Evolutionary conservation across 92 coral and sea anemone genomes (phyloP).

Genomic region (Zoanthus sansibaricus): DNA sequence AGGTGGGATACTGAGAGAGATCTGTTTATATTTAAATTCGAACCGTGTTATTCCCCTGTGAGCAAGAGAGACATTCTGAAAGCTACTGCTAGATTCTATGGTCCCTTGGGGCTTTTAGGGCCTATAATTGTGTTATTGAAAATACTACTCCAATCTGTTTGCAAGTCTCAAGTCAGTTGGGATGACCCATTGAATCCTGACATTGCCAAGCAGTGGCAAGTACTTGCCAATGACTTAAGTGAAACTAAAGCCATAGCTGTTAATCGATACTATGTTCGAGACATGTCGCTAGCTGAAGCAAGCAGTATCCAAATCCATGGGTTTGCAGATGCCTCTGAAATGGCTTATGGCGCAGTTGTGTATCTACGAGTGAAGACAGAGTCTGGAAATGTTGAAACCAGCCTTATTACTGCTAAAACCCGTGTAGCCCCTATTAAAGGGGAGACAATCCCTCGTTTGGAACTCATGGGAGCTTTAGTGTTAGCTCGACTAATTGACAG

Average conservation of each 20-base stretch:
- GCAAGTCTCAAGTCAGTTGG: conserved; percentile 57
- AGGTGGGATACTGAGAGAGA: conserved; percentile 50
- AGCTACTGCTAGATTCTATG: conserved; percentile 58
- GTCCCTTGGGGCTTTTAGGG: conserved; percentile 62
- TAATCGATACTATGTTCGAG: conserved; percentile 48
- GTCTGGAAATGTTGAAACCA: conserved; percentile 13
- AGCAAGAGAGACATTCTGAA: conserved; percentile 49
- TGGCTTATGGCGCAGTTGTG: conserved; percentile 66
- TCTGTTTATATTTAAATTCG: neutral
- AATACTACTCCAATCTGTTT: conserved; percentile 58
- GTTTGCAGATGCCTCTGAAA: conserved; percentile 65
- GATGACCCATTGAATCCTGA: neutral
- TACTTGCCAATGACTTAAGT: conserved; percentile 40
- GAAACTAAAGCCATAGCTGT: conserved; percentile 26
- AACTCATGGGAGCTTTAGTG: conserved; percentile 13
- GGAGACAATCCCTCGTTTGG: conserved; percentile 25
- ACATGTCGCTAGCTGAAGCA: conserved; percentile 18
- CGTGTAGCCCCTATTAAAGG: conserved; percentile 18
- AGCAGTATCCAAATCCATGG: conserved; percentile 61
- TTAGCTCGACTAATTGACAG: too few species aligned
- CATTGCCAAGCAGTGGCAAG: neutral
- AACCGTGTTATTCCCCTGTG: conserved; percentile 13
- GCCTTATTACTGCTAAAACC: conserved; percentile 17
- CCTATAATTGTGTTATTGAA: conserved; percentile 56
- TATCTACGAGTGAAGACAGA: neutral